Conservation (phyloP, 2,797 vertebrate species). For the Pseudochromis fuscus region DNA sequence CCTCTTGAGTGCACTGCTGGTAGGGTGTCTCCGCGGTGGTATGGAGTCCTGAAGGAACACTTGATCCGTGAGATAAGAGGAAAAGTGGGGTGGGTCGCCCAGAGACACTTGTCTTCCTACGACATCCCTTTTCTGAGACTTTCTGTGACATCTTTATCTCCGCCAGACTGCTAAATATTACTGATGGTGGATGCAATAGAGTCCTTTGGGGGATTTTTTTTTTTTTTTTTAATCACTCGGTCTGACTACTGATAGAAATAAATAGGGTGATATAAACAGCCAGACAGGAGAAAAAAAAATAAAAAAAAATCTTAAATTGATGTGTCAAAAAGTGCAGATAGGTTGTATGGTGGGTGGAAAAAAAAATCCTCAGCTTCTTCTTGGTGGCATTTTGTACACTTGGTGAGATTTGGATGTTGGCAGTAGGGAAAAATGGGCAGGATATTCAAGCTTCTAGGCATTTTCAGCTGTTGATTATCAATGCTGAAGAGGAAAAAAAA, state of each 20-base stretch:
- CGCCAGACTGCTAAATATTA: conserved; percentile 81
- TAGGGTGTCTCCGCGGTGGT: conserved; percentile 85
- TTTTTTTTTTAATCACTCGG: conserved; percentile 56
- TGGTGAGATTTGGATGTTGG: conserved; percentile 53
- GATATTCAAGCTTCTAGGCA: conserved; percentile 59
- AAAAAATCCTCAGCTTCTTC: conserved; percentile 81
- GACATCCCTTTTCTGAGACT: conserved; percentile 77
- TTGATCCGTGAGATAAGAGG: conserved; percentile 97
- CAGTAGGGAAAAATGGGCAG: conserved; percentile 45
- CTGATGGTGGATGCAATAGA: conserved; percentile 64
- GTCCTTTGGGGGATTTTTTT: conserved; percentile 70
- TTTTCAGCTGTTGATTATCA: conserved; percentile 65
- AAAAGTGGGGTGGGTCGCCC: conserved; percentile 88
- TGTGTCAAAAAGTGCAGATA: conserved; percentile 24
- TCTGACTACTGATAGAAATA: conserved; percentile 56
- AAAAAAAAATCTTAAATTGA: conserved; percentile 58
- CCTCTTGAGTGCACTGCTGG: conserved; percentile 86
- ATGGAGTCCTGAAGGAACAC: conserved; percentile 96
- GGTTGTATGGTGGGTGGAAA: conserved; percentile 18
- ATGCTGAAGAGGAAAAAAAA: conserved; percentile 63
- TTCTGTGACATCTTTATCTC: conserved; percentile 78
- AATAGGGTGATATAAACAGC: conserved; percentile 45
- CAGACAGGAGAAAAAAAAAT: conserved; percentile 50
- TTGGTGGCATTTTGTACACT: conserved; percentile 54
- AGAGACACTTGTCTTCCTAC: conserved; percentile 82